A percentile compares a stretch with the other conserved stretches of the same genome.
Evolutionary conservation across 2,888 invertebrate genomes (phyloP).

Genomic region (Drosophila limbata): DNA sequence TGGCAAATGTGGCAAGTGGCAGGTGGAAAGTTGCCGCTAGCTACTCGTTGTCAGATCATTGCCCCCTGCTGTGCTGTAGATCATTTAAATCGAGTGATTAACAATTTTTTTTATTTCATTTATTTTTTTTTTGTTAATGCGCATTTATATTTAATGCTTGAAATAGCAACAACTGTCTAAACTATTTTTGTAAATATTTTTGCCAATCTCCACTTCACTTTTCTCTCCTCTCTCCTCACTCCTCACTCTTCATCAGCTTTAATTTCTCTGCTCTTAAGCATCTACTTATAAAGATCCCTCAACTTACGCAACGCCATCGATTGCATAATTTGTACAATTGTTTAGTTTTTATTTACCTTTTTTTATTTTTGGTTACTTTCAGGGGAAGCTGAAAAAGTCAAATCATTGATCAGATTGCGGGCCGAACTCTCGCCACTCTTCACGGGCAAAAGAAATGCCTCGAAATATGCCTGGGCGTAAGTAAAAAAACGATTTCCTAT

Average conservation of each 20-base stretch:
- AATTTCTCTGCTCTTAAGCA: constrained; percentile 4
- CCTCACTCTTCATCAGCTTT: not conserved
- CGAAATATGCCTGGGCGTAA: constrained; percentile 86
- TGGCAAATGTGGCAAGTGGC: constrained; percentile 42
- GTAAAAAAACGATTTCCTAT: constrained; percentile 62
- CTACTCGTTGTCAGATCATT: constrained; percentile 51
- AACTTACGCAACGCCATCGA: constrained; percentile 31
- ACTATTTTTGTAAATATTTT: not conserved
- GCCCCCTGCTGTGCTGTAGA: constrained; percentile 34
- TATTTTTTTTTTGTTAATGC: not conserved
- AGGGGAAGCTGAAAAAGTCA: constrained; percentile 86
- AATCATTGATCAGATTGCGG: constrained; percentile 85
- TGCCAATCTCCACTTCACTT: not conserved
- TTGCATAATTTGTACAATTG: constrained; percentile 55
- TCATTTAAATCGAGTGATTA: constrained; percentile 31
- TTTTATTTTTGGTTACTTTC: constrained; percentile 44
- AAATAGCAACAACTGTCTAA: constrained; percentile 1
- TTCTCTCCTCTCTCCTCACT: not conserved
- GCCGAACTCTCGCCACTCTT: constrained; percentile 85
- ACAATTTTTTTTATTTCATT: not conserved
- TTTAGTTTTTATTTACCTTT: constrained; percentile 26
- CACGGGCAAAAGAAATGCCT: constrained; percentile 86
- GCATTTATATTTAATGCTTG: constrained; percentile 4
- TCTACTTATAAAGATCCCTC: constrained; percentile 21
- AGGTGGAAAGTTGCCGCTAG: constrained; percentile 63